Percentiles rank a stretch among this genome's conserved stretches.
Evolutionary conservation across 2,888 invertebrate genomes (phyloP).

Genomic region (Cabera pusaria): DNA sequence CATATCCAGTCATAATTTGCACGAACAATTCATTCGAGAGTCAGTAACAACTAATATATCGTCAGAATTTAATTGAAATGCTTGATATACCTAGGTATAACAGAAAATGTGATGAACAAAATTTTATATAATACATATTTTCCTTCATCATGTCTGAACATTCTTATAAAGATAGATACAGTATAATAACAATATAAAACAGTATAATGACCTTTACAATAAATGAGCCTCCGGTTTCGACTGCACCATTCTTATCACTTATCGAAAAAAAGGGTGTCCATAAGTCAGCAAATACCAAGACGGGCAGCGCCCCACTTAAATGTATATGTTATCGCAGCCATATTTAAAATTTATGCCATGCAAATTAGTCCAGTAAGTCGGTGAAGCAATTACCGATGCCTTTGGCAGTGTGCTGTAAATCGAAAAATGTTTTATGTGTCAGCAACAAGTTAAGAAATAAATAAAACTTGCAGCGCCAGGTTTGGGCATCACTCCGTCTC

Average conservation of each 20-base stretch:
- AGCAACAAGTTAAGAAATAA: conserved; percentile 79
- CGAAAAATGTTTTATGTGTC: conserved; percentile 70
- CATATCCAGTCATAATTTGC: no score
- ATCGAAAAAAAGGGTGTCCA: conserved; percentile 24
- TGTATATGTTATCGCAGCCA: conserved; percentile 50
- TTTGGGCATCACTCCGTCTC: conserved; percentile 42
- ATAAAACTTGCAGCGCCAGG: conserved; percentile 66
- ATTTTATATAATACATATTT: no score
- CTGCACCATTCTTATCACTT: conserved; percentile 9
- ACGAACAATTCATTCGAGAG: no score
- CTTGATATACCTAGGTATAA: no score
- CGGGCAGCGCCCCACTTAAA: conserved; percentile 42
- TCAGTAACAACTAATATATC: no score
- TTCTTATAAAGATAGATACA: no score
- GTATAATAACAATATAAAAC: no score
- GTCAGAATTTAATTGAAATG: no score
- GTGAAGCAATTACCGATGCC: conserved; percentile 59
- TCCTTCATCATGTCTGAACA: no score
- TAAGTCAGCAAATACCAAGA: conserved; percentile 42
- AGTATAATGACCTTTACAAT: no score
- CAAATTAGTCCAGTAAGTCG: conserved; percentile 59
- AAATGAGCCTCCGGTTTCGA: not conserved
- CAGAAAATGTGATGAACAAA: no score
- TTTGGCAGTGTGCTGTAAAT: conserved; percentile 55
- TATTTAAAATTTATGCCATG: conserved; percentile 66